These are phyloP conservation scores for Sandelia bainsii DNA, from an alignment of 2,797 vertebrate genomes.

Conservation along the genomic window DNA sequence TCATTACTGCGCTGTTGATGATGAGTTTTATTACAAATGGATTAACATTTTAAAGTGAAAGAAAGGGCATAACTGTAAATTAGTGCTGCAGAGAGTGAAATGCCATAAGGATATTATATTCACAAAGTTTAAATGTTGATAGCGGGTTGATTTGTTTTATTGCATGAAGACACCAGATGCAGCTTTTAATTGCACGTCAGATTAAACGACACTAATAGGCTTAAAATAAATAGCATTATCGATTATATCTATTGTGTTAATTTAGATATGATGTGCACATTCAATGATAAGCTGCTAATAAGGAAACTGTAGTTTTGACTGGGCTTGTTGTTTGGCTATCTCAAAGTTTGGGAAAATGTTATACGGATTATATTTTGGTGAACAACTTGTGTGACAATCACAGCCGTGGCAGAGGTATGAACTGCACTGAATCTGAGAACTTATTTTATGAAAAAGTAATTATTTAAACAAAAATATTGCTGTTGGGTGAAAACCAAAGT, in stretches of 20 bases:
- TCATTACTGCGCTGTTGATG: conserved; percentile 17
- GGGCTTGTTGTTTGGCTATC: not conserved
- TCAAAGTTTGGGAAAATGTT: too few relatives aligned
- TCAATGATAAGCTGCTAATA: conserved; percentile 1
- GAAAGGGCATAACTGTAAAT: conserved; percentile 16
- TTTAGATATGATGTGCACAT: conserved; percentile 12
- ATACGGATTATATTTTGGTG: too few relatives aligned
- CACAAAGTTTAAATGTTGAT: conserved; percentile 21
- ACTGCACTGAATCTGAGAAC: too few relatives aligned
- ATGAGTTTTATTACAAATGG: conserved; percentile 39
- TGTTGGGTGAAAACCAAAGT: too few relatives aligned
- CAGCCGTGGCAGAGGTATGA: too few relatives aligned
- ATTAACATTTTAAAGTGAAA: conserved; percentile 18
- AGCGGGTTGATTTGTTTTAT: conserved; percentile 30
- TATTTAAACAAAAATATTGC: too few relatives aligned
- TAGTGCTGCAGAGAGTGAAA: not conserved
- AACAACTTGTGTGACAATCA: not conserved
- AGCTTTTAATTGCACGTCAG: conserved; percentile 21
- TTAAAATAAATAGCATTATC: conserved; percentile 23
- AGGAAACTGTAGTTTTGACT: not conserved
- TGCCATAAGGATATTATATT: not conserved
- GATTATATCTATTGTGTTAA: conserved; percentile 4
- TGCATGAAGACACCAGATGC: conserved; percentile 5
- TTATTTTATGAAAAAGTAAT: too few relatives aligned
- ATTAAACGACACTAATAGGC: conserved; percentile 32